Conservation (phyloP, 2,888 invertebrate genomes). For the Zootermopsis nevadensis region DNA sequence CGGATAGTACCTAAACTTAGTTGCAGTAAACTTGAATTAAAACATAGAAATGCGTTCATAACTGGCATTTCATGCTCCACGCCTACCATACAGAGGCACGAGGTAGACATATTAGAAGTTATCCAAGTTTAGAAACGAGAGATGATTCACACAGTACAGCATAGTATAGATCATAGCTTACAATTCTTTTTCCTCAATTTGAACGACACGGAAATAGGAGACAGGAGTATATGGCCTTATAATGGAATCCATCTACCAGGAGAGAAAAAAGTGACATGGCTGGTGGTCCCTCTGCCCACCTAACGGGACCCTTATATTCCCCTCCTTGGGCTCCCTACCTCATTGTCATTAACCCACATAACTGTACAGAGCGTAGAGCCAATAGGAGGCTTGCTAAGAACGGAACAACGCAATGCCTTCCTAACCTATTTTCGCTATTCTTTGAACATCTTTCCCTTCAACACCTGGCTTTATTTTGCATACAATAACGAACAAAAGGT, state of each 20-base stretch:
- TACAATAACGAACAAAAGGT: neutral
- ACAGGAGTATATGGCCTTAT: neutral
- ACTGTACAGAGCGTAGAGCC: neutral
- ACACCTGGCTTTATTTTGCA: neutral
- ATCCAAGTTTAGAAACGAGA: too few species aligned
- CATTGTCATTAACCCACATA: conserved; percentile 15
- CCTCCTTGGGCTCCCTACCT: neutral
- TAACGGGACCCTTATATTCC: conserved; percentile 3
- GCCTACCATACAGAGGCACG: too few species aligned
- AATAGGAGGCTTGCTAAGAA: conserved; percentile 15
- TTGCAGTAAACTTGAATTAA: too few species aligned
- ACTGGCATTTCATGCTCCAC: too few species aligned
- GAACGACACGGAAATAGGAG: too few species aligned
- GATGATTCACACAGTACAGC: too few species aligned
- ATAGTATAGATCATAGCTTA: too few species aligned
- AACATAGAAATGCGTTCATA: too few species aligned
- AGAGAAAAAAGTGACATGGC: neutral
- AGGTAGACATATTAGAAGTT: too few species aligned
- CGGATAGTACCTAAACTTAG: too few species aligned
- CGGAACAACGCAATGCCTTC: conserved; percentile 5
- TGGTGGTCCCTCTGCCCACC: conserved; percentile 7
- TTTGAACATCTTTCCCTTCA: conserved; percentile 9
- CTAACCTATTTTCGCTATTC: conserved; percentile 22
- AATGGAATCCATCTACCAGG: neutral
- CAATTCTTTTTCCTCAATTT: too few species aligned